phyloP scores from a whole-genome alignment of 2,113 vertebrate genomes.

The Diglossa brunneiventris region DNA sequence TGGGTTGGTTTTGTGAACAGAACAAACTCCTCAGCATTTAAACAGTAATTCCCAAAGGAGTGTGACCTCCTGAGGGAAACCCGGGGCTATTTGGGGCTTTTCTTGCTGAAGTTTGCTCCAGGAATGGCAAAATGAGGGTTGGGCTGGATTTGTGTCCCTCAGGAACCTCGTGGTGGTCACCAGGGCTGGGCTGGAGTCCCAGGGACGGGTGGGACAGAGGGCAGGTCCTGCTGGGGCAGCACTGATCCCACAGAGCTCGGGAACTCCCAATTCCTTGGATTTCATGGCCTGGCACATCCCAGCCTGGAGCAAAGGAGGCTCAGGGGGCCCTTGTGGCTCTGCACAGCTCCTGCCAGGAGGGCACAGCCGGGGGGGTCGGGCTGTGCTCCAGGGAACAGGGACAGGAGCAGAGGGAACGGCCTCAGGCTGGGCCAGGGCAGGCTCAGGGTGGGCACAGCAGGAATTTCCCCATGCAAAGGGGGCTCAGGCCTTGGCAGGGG shows the following conservation, averaged over 20 bases:
- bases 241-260: neutral
- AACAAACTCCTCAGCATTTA: neutral
- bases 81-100: neutral
- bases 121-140: neutral
- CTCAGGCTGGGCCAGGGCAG: too few relatives aligned
- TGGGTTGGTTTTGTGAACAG: neutral
- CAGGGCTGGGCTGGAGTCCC: neutral
- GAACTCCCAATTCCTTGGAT: neutral
- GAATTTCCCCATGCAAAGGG: neutral
- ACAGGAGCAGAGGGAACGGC: neutral
- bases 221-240: neutral
- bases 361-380: neutral
- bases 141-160: neutral
- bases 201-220: neutral
- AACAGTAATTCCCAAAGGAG: neutral
- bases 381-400: neutral
- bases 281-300: neutral
- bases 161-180: neutral
- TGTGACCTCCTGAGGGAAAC: neutral
- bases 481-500: too few relatives aligned
- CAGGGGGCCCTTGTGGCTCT: neutral
- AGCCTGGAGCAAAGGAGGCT: neutral
- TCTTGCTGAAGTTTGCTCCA: neutral
- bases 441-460: neutral
- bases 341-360: neutral